Evolutionary conservation across 30 jellyfish, hydroid and myxozoan genomes (phyloP), one percentile per base, ranked within the genome.

Genomic region (Aurelia aurita): DNA sequence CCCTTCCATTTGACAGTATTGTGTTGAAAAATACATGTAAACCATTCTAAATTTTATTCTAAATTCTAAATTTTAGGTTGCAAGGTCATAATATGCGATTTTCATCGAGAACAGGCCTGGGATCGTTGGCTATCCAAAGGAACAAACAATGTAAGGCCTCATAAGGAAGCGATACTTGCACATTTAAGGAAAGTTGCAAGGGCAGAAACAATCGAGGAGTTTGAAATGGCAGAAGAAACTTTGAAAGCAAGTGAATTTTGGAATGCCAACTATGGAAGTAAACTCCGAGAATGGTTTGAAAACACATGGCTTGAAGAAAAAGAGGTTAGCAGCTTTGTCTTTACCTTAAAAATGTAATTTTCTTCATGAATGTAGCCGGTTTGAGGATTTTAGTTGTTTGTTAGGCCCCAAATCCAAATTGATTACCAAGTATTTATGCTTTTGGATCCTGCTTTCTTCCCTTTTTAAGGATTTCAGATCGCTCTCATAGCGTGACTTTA

Each of bases 281-380:
- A 74, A 34, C 62, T 74, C 46, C 16, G 62, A 32, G 54, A 26
- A 14, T 74, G 87, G 87, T 74, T 74, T 74, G 80, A 46, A 53
- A 55, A 23, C 19, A 19, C 27, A 3, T 74, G 87, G 87, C 47
- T 74, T 46, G 49, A 55, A 23, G 73, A 74, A 9, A 35, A 74
- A 5, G 62, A 74, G 80, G 87, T 74, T 20, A 23, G 87, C 19
- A 23, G 15, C 62, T 74, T 74, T 21, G 51, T 25, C 47, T 31
- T 20, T n/a, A 5, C 7, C 32, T 15, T 65, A 20, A 5, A 18
- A 12, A 35, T 35, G 12, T n/a, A n/a, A n/a, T n/a, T 35, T 35
- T 35, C 10, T 35, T 6, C 47, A 5, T 35, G 12, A 6, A 4
- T 3, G 47, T 35, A 5, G 47, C 6, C 5, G 11, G 6, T 35